phyloP scores from a whole-genome alignment of 92 coral and sea anemone genomes.

The Blastomussa wellsi region DNA sequence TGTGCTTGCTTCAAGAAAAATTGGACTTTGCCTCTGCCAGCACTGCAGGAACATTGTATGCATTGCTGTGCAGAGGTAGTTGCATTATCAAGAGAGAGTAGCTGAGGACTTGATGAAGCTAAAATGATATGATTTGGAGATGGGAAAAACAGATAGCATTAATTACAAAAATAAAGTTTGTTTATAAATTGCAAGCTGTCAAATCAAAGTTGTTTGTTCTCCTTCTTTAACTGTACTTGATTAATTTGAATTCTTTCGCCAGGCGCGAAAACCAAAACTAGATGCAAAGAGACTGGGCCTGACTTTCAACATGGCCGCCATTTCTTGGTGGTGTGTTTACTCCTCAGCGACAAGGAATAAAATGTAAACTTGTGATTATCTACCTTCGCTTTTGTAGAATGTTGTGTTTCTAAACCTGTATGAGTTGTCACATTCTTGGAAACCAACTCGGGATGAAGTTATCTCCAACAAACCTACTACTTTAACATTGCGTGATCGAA shows the following conservation, averaged over 20 bases:
- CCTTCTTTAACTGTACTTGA: conserved; percentile 23
- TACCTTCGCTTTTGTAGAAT: neutral
- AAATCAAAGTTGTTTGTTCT: conserved; percentile 12
- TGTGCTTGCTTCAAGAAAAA: conserved; percentile 24
- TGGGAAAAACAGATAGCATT: conserved; percentile 25
- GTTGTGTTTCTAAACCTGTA: neutral
- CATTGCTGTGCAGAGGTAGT: conserved; percentile 30
- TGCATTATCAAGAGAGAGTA: conserved; percentile 23
- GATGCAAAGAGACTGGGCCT: conserved; percentile 31
- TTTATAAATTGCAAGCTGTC: conserved; percentile 15
- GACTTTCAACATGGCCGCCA: conserved; percentile 33
- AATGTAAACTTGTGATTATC: conserved; percentile 18
- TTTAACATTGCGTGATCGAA: conserved; percentile 19
- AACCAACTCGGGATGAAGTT: neutral
- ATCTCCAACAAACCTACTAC: conserved; percentile 23
- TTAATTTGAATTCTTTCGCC: conserved; percentile 14
- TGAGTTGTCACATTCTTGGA: conserved; percentile 12
- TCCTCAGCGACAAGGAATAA: neutral
- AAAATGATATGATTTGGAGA: conserved; percentile 12
- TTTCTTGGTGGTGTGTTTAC: conserved; percentile 30
- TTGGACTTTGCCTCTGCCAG: conserved; percentile 14
- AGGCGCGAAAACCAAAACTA: conserved; percentile 8
- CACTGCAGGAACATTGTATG: conserved; percentile 26
- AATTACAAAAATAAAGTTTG: conserved; percentile 1
- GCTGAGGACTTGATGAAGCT: conserved; percentile 23